Percentiles rank a stretch among this genome's conserved stretches.
phyloP scores from a whole-genome alignment of 2,113 vertebrate species.

The Platysteira castanea region DNA sequence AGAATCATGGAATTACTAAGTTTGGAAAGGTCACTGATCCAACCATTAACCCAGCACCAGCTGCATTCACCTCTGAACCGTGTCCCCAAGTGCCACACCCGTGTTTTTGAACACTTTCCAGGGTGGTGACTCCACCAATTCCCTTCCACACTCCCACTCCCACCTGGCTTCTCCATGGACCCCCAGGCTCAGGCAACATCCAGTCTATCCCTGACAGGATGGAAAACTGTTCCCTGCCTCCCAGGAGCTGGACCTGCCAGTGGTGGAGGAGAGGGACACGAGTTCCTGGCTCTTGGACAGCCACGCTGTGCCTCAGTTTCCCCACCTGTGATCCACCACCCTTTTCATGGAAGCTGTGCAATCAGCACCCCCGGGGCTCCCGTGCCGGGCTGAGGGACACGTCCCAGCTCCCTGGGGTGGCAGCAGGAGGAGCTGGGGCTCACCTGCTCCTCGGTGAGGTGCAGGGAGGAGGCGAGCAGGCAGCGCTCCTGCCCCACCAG shows the following conservation, averaged over 20 bases:
- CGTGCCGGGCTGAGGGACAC: neutral
- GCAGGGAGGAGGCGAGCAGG: conserved; percentile 77
- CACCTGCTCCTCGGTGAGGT: conserved; percentile 82
- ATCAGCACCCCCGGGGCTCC: rapidly evolving
- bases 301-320: neutral
- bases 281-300: rapidly evolving
- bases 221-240: neutral
- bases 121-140: neutral
- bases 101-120: rapidly evolving
- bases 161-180: neutral
- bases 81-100: neutral
- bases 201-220: rapidly evolving
- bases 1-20: rapidly evolving
- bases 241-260: neutral
- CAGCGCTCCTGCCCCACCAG: conserved; percentile 83
- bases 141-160: neutral
- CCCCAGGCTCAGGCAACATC: rapidly evolving
- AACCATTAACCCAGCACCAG: too few species aligned
- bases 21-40: neutral
- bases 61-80: rapidly evolving
- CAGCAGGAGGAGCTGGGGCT: neutral
- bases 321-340: neutral
- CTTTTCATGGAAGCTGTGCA: rapidly evolving
- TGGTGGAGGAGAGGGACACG: neutral
- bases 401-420: neutral